These are phyloP conservation scores for Coccyzus lansbergi DNA, from an alignment of 2,797 vertebrate species.

Conservation along the genomic window DNA sequence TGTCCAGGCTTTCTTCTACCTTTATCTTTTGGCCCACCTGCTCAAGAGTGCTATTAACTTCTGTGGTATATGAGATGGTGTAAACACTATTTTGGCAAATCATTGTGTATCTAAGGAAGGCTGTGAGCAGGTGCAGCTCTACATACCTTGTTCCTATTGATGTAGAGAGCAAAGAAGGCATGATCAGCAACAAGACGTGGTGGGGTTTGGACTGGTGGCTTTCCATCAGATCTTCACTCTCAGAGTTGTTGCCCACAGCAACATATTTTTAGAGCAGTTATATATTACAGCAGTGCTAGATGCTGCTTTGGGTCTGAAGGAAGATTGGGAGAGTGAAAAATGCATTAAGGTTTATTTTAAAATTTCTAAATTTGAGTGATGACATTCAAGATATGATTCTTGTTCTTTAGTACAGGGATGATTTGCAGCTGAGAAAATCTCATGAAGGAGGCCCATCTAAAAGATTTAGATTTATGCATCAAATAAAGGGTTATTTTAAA, in stretches of 20 bases:
- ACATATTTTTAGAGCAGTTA: slow-evolving; percentile 46
- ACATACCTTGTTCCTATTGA: background rate
- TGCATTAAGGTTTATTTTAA: background rate
- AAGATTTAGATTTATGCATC: background rate
- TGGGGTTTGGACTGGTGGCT: slow-evolving; percentile 30
- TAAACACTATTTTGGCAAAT: background rate
- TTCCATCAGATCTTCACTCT: slow-evolving; percentile 52
- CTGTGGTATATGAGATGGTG: background rate
- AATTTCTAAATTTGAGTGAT: background rate
- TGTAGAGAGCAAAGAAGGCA: background rate
- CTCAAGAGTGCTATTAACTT: background rate
- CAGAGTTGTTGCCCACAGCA: slow-evolving; percentile 50
- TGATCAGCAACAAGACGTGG: background rate
- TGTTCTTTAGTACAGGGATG: background rate
- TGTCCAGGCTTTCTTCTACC: background rate
- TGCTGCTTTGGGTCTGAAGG: slow-evolving; percentile 5
- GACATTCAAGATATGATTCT: background rate
- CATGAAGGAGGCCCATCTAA: background rate
- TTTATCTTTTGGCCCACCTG: background rate
- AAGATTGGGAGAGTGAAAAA: slow-evolving; percentile 12
- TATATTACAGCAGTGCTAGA: slow-evolving; percentile 13
- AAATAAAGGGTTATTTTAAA: background rate
- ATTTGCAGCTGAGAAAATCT: background rate
- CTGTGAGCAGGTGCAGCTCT: background rate
- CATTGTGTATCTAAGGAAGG: background rate